These are phyloP conservation scores for Scolopax rusticola DNA, from an alignment of 2,797 vertebrate species.

Conservation along the genomic window DNA sequence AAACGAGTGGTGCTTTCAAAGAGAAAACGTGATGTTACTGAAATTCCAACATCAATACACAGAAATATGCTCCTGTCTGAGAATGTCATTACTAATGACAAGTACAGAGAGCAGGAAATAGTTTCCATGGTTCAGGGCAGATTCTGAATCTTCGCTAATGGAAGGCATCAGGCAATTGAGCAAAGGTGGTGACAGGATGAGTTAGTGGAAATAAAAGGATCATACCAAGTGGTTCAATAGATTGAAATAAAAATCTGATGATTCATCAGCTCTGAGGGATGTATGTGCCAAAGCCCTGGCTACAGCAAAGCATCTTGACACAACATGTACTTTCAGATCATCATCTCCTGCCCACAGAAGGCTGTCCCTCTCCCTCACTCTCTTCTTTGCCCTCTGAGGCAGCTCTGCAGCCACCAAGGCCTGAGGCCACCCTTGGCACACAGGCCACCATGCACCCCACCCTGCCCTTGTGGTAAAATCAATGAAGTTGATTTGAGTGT, in stretches of 20 bases:
- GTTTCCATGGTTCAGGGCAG: not conserved
- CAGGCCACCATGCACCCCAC: accelerated
- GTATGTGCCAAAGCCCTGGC: not conserved
- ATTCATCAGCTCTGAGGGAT: not conserved
- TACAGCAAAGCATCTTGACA: not conserved
- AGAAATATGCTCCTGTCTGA: not conserved
- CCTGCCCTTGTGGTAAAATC: accelerated
- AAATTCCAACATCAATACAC: constrained; percentile 1
- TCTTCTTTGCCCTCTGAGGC: too few species aligned
- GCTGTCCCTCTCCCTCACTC: not conserved
- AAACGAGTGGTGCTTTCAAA: constrained; percentile 14
- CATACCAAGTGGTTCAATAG: not conserved
- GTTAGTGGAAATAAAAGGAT: not conserved
- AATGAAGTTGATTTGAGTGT: accelerated
- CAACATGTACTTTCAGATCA: not conserved
- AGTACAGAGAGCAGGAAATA: not conserved
- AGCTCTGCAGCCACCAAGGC: not conserved
- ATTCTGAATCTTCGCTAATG: not conserved
- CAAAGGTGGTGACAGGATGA: not conserved
- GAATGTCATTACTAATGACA: constrained; percentile 19
- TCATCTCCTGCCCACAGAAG: not conserved
- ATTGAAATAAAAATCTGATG: not conserved
- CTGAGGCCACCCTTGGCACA: not conserved
- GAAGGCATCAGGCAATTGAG: not conserved
- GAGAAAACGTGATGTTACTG: not conserved